These are phyloP conservation scores for Andrena bicolor DNA, from an alignment of 2,888 invertebrate species.

Conservation along the genomic window DNA sequence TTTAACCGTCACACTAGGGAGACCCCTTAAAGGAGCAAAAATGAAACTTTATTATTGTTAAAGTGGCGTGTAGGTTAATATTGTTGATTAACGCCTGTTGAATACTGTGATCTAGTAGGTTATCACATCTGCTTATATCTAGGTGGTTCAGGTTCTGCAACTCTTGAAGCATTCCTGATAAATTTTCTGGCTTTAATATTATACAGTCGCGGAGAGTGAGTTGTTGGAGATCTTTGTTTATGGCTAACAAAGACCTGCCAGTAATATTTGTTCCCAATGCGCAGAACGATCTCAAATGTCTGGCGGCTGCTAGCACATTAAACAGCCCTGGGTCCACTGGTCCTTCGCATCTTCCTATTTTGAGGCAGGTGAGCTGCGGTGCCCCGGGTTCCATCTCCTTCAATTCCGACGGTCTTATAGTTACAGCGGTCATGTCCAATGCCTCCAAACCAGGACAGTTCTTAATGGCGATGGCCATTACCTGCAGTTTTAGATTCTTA, in stretches of 20 bases:
- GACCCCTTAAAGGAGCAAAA: neutral
- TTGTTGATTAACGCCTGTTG: neutral
- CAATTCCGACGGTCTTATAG: neutral
- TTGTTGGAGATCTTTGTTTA: neutral
- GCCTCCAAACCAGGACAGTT: neutral
- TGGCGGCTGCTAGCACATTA: neutral
- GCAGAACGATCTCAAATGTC: neutral
- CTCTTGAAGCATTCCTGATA: neutral
- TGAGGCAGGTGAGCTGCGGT: neutral
- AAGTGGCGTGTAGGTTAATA: neutral
- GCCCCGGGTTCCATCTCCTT: neutral
- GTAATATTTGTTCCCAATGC: too few relatives aligned
- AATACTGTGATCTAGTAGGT: neutral
- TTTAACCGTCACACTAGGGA: too few relatives aligned
- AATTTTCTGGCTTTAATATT: fast-evolving
- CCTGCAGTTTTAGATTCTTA: neutral
- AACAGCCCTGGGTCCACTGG: neutral
- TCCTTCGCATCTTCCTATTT: neutral
- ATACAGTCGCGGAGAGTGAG: neutral
- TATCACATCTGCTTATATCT: neutral
- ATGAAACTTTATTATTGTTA: too few relatives aligned
- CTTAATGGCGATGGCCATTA: neutral
- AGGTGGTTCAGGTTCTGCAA: neutral
- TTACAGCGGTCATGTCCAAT: neutral
- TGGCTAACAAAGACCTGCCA: neutral